Evolutionary conservation across 1,140 invertebrate species (phyloP).

Genomic region (Amphibalanus amphitrite): DNA sequence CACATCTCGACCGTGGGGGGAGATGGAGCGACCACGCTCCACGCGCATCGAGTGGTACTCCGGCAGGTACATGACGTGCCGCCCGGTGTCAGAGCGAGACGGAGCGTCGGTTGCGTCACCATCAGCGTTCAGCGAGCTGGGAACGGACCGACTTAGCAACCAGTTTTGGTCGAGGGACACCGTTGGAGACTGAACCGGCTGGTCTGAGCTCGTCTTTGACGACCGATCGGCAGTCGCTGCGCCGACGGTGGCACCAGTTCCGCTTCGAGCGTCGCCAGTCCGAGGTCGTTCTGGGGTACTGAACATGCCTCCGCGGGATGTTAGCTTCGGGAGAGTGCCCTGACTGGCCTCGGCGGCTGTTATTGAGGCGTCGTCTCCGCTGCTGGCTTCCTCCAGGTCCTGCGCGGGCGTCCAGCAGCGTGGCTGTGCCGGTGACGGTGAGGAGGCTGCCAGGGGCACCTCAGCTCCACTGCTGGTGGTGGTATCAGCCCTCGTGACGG

Average conservation of each 20-base stretch:
- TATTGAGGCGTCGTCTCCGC: slow-evolving; percentile 19
- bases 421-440: slow-evolving; percentile 15
- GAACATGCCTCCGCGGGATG: slow-evolving; percentile 46
- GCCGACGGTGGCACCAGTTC: too few species aligned
- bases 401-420: slow-evolving; percentile 56
- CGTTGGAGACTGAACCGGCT: neutral
- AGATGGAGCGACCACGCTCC: neutral
- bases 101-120: neutral
- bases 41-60: slow-evolving; percentile 32
- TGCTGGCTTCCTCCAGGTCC: slow-evolving; percentile 38
- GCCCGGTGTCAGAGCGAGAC: neutral
- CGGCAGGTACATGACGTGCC: slow-evolving; percentile 54
- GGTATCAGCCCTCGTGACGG: neutral
- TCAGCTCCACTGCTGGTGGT: neutral
- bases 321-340: slow-evolving; percentile 36
- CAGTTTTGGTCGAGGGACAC: neutral
- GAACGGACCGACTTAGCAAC: neutral
- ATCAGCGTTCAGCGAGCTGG: neutral
- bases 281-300: slow-evolving; percentile 27
- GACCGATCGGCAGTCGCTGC: too few species aligned
- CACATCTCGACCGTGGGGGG: neutral
- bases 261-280: too few species aligned
- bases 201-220: neutral
- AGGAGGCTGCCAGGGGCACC: slow-evolving; percentile 20
- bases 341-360: slow-evolving; percentile 12